Conservation (phyloP, 1,140 invertebrate genomes). For the Heliconius nattereri region DNA sequence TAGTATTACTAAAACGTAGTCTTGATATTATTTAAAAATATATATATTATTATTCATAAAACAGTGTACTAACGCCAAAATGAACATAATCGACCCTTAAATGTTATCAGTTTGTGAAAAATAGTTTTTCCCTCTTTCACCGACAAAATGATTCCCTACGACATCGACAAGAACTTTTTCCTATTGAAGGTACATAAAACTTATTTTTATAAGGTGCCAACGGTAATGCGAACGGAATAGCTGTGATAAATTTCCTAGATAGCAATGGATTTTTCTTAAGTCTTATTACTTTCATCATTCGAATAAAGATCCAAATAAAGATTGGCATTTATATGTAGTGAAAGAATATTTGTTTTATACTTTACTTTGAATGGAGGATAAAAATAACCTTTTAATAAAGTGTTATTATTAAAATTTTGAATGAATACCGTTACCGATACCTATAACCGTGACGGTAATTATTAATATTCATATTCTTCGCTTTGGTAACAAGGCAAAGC, state of each 20-base stretch:
- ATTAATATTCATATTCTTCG: no score
- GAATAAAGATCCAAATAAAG: background rate
- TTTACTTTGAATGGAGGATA: no score
- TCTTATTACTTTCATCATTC: slow-evolving; percentile 4
- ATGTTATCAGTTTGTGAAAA: background rate
- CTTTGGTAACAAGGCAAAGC: no score
- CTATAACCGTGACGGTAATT: no score
- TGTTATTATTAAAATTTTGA: no score
- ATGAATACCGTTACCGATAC: no score
- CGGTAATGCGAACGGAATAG: slow-evolving; percentile 12
- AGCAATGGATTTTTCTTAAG: slow-evolving; percentile 15
- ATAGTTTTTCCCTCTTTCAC: background rate
- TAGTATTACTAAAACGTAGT: no score
- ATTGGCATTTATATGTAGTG: background rate
- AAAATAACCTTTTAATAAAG: no score
- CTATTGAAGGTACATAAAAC: slow-evolving; percentile 21
- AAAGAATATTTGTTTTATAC: background rate
- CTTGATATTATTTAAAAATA: no score
- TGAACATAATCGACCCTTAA: background rate
- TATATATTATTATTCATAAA: no score
- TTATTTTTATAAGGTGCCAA: slow-evolving; percentile 22
- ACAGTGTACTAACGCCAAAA: background rate
- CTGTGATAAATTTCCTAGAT: slow-evolving; percentile 26
- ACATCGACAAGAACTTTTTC: slow-evolving; percentile 15
- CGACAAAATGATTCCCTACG: slow-evolving; percentile 14